Conservation (phyloP, 2,797 vertebrate genomes). For the Cyprinella venusta region DNA sequence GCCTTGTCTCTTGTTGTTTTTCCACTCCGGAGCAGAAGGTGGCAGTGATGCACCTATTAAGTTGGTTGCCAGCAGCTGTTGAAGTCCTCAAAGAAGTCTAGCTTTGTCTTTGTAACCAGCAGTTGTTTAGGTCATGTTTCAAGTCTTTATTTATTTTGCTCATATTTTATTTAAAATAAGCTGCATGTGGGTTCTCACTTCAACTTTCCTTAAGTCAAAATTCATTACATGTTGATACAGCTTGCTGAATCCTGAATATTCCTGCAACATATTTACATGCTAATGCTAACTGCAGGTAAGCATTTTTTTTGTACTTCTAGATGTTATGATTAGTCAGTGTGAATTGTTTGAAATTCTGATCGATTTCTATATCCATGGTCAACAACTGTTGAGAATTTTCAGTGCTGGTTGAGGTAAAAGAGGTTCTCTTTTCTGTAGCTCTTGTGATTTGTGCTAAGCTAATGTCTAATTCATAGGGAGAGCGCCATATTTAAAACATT, state of each 20-base stretch:
- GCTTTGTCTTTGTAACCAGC: no score
- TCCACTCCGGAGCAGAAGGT: no score
- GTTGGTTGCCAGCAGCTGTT: no score
- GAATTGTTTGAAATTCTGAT: background rate
- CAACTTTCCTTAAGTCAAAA: no score
- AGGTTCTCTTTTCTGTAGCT: slow-evolving; percentile 27
- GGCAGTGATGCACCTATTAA: no score
- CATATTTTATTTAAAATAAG: no score
- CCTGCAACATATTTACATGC: background rate
- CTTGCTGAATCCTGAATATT: background rate
- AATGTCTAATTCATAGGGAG: slow-evolving; percentile 49
- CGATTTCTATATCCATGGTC: background rate
- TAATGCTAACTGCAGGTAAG: background rate
- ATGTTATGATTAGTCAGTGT: background rate
- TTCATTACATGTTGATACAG: background rate
- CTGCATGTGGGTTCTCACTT: no score
- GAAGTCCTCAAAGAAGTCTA: no score
- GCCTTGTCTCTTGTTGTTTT: no score
- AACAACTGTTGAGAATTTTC: background rate
- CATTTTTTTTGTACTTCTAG: no score
- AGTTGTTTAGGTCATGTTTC: no score
- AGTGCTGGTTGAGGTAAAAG: background rate
- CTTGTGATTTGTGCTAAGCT: slow-evolving; percentile 61
- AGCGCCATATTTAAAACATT: background rate
- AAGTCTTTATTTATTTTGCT: no score